phyloP scores from a whole-genome alignment of 1,140 invertebrate species.

The Megalonaias nervosa region DNA sequence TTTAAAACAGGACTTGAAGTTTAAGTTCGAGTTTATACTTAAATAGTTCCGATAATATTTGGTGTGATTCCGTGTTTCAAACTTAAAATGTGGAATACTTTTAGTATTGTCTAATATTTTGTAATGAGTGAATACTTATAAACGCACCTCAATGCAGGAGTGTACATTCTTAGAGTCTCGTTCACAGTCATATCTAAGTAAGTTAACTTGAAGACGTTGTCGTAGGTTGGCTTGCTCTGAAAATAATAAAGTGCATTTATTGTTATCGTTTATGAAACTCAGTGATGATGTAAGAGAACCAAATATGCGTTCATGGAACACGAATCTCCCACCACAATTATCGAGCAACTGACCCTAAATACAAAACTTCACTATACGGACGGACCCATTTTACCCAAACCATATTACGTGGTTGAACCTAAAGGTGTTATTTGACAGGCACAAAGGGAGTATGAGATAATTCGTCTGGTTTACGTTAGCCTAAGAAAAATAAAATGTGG shows the following conservation, averaged over 20 bases:
- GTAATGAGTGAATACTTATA: too few relatives aligned
- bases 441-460: background rate
- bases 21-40: too few relatives aligned
- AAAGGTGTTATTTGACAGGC: background rate
- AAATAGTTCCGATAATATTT: too few relatives aligned
- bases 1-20: too few relatives aligned
- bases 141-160: slow-evolving; percentile 26
- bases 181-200: slow-evolving; percentile 38
- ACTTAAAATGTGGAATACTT: too few relatives aligned
- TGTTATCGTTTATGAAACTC: background rate
- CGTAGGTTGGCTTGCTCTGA: slow-evolving; percentile 35
- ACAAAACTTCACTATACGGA: background rate
- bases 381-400: background rate
- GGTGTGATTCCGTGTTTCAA: too few relatives aligned
- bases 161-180: slow-evolving; percentile 44
- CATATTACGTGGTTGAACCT: background rate
- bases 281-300: background rate
- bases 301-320: too few relatives aligned
- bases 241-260: background rate
- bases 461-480: background rate
- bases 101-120: too few relatives aligned
- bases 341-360: too few relatives aligned
- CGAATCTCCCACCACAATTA: too few relatives aligned
- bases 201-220: slow-evolving; percentile 34
- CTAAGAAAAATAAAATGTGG: too few relatives aligned